Conservation (phyloP, 2,888 invertebrate species). For the Zeuzera pyrina region DNA sequence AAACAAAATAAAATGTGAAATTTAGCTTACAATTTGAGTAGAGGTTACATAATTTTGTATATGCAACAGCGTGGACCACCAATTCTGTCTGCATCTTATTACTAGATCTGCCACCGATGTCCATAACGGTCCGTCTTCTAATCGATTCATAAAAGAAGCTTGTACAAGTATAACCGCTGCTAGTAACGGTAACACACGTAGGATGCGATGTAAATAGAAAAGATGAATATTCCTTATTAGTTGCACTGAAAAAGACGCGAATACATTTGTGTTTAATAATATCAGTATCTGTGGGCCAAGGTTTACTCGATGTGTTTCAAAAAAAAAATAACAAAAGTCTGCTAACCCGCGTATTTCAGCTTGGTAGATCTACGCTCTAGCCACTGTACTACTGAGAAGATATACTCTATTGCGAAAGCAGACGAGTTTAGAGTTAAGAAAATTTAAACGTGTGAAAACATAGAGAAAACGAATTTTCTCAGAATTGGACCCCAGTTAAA, state of each 20-base stretch:
- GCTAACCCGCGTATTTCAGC: too few species aligned
- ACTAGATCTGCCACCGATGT: not conserved
- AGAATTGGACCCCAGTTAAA: too few species aligned
- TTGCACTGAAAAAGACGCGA: not conserved
- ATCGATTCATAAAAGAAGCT: not conserved
- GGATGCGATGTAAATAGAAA: not conserved
- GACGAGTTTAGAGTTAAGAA: too few species aligned
- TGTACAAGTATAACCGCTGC: not conserved
- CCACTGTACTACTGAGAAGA: too few species aligned
- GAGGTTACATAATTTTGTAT: not conserved
- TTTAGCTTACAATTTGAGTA: not conserved
- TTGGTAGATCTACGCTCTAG: too few species aligned
- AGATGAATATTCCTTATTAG: not conserved
- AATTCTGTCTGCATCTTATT: not conserved
- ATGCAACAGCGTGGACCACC: not conserved
- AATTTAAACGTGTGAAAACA: too few species aligned
- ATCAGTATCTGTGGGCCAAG: too few species aligned
- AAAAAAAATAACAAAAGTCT: too few species aligned
- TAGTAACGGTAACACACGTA: not conserved
- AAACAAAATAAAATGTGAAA: not conserved
- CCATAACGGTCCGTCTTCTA: not conserved
- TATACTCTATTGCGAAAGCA: too few species aligned
- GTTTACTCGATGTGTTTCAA: too few species aligned
- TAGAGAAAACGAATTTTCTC: too few species aligned
- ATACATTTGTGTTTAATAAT: too few species aligned